Percentiles rank a stretch among this genome's conserved stretches.
These are phyloP conservation scores for Epinephelus fuscoguttatus DNA, from an alignment of 2,113 vertebrate genomes.

Conservation along the genomic window DNA sequence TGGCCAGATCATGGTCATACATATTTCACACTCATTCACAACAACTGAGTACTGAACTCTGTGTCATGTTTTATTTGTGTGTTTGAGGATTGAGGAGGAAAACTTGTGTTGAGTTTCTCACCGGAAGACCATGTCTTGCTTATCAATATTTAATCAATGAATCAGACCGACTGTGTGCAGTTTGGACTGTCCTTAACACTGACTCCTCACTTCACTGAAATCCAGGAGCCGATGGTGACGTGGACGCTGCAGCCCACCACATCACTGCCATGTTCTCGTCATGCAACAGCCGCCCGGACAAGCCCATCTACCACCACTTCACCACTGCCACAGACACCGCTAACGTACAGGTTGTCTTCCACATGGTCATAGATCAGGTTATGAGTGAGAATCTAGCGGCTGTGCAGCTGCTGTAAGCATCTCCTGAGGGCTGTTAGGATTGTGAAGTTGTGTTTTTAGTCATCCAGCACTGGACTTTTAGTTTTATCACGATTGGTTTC, in stretches of 20 bases:
- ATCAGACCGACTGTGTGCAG: not conserved
- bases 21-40: constrained; percentile 38
- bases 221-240: constrained; percentile 80
- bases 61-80: not conserved
- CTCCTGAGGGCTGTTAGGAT: not conserved
- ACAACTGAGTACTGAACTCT: not conserved
- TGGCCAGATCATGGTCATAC: not conserved
- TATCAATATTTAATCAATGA: constrained; percentile 28
- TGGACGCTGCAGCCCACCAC: constrained; percentile 78
- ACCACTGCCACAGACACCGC: constrained; percentile 81
- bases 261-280: constrained; percentile 77
- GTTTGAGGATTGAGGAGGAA: not conserved
- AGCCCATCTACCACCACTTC: constrained; percentile 82
- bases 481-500: not conserved
- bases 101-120: not conserved
- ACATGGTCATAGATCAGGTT: constrained; percentile 77
- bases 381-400: constrained; percentile 73
- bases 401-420: constrained; percentile 70
- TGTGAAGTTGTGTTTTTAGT: not conserved
- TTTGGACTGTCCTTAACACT: not conserved
- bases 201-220: not conserved
- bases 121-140: not conserved
- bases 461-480: not conserved
- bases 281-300: constrained; percentile 42
- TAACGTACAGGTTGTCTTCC: constrained; percentile 73